Percentiles rank a stretch among this genome's conserved stretches.
These are phyloP conservation scores for Drosophila mayri DNA, from an alignment of 1,140 invertebrate species.

Conservation along the genomic window DNA sequence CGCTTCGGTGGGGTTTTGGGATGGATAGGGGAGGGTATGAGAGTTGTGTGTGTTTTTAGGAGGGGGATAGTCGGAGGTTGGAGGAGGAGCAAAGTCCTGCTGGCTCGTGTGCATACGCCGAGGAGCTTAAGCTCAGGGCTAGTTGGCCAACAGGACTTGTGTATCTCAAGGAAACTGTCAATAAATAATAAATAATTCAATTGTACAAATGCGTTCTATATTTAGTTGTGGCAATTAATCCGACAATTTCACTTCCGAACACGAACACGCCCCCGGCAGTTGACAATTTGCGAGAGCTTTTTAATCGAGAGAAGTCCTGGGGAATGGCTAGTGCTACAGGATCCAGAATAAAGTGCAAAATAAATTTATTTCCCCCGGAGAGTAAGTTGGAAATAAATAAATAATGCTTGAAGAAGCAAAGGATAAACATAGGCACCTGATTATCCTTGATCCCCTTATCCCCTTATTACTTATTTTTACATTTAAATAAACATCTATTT, in stretches of 20 bases:
- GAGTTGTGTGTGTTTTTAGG: constrained; percentile 9
- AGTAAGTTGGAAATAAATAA: not conserved
- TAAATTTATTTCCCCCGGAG: not conserved
- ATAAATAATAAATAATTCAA: constrained; percentile 70
- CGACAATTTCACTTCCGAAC: constrained; percentile 41
- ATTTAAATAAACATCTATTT: not conserved
- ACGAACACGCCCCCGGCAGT: constrained; percentile 41
- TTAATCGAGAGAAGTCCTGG: constrained; percentile 2
- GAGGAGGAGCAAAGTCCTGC: not conserved
- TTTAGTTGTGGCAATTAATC: constrained; percentile 70
- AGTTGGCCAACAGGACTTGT: constrained; percentile 31
- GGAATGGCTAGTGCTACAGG: not conserved
- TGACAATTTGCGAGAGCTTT: constrained; percentile 30
- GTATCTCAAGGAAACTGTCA: constrained; percentile 57
- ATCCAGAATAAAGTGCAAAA: constrained; percentile 1
- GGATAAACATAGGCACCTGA: not conserved
- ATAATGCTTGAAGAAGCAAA: not conserved
- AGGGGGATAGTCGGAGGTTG: not conserved
- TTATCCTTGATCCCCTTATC: too few relatives aligned
- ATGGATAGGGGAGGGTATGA: not conserved
- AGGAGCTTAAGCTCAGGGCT: constrained; percentile 61
- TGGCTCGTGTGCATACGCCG: constrained; percentile 50
- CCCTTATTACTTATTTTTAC: too few relatives aligned
- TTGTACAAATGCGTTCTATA: constrained; percentile 47
- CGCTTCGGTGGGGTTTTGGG: constrained; percentile 21